Base-by-base conservation (phyloP, 37 sponge, comb jelly and placozoan genomes). In the Chondrosia reniformis region DNA sequence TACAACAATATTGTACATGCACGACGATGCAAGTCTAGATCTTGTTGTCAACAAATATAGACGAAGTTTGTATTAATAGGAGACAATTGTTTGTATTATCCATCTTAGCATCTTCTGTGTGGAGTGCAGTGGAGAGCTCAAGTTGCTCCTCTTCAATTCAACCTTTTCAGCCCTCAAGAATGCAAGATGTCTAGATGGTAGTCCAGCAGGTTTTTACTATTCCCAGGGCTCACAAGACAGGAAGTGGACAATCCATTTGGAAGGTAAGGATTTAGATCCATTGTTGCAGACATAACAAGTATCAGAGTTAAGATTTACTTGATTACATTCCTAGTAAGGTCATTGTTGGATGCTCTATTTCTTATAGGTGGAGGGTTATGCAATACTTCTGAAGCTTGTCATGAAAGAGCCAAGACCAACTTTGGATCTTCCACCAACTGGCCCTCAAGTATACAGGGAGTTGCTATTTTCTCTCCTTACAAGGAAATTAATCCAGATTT, bases 351-450 rank as follows among this genome's bases (percentile, higher is more conserved):
- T n/a, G n/a, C n/a, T n/a, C n/a, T n/a, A n/a, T n/a, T n/a, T n/a
- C n/a, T n/a, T n/a, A 69, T 44, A 69, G 72, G 72, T 39, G 72
- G 72, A 43, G 72, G 72, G 19, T 34, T 69, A 2, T 69, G 72
- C 41, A 13, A 69, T 13, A 69, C 72, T 39, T 41, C 72, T 2
- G 72, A 69, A 69, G 43, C 31, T 44, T 69, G 72, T 6, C 22
- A 37, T 41, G 22, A 37, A 24, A 69, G 72, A 40, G 5, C 44
- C 31, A 69, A 21, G 22, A 69, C 72, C 22, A 25, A 21, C 4
- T 25, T 69, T 1, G 72, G 72, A 6, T 9, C 72, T 17, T 69
- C 72, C 9, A 40, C 41, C 3, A 15, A 3, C 43, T 69, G 72
- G 72, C 31, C n/a, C 9, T 41, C 42, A 43, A 24, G 19, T 17